Evolutionary conservation across 2,113 vertebrate genomes (phyloP), one percentile per base, ranked within the genome.

Genomic region (Pollachius pollachius): DNA sequence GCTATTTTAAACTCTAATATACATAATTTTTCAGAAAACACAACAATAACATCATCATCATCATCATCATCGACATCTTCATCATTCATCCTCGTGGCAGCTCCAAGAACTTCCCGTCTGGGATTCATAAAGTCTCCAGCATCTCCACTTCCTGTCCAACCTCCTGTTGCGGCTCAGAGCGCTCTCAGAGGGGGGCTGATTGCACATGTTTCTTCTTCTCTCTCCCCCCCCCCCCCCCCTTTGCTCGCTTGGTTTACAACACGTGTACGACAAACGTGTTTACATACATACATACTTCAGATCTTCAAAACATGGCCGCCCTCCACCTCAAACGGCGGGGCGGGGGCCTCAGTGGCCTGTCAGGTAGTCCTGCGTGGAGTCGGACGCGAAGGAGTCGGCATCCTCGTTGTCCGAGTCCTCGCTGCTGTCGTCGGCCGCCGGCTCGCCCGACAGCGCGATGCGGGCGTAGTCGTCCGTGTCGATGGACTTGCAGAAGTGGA

Each of bases 401-500:
- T 99, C 97, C 79, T 99, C 97, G 0, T 98, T 98, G 71, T 99
- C 97, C 0, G 97, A 98, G 89, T 96, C 96, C 0, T 97, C 97
- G 0, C 96, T 98, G 75, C 96, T 98, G 92, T 97, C 97, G 15
- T 96, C 97, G 0, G 96, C 96, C 0, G 96, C 95, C 0, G 96
- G 95, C 83, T 98, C 97, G 0, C 97, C 97, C 0, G 93, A 96
- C 84, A 99, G 92, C 0, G 97, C 97, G 68, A 99, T 99, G 69
- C 97, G 95, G 2, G 97, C 97, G 5, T 99, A 99, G 83, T 99
- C 97, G 7, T 99, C 97, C 0, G 97, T 99, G 93, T 99, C 97
- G 80, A 99, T 99, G 17, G 97, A 99, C 74, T 99, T 99, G 88
- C 97, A 99, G 86, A 99, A 99, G 87, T 99, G 97, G 74, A 99